phyloP scores from a whole-genome alignment of 2,113 vertebrate genomes.

The Elachura formosa region DNA sequence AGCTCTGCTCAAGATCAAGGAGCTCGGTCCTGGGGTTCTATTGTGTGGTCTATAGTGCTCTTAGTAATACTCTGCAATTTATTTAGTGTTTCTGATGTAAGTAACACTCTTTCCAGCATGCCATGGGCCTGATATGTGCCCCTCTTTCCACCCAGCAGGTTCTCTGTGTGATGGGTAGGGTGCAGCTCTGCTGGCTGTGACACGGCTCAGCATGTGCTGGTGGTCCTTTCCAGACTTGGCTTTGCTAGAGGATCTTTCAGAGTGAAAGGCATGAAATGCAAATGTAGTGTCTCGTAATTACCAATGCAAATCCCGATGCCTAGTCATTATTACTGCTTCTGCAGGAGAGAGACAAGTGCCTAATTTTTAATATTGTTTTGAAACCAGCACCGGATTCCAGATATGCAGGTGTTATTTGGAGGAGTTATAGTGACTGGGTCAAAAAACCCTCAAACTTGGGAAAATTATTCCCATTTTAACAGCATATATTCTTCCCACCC shows the following conservation, averaged over 20 bases:
- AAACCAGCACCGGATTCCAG: neutral
- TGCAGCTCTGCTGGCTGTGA: neutral
- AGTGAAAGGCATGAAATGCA: neutral
- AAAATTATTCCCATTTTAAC: neutral
- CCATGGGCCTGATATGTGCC: accelerated
- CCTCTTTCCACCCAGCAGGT: neutral
- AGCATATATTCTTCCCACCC: neutral
- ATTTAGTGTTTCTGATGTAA: neutral
- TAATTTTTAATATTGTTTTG: neutral
- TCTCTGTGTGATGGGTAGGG: neutral
- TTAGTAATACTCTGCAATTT: neutral
- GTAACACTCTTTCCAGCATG: accelerated
- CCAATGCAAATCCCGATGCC: neutral
- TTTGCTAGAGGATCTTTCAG: neutral
- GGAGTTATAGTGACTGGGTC: neutral
- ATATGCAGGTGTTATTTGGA: neutral
- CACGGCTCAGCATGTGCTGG: accelerated
- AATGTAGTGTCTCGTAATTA: neutral
- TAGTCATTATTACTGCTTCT: neutral
- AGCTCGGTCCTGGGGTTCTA: neutral
- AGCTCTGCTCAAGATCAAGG: neutral
- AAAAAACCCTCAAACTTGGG: neutral
- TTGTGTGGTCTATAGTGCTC: neutral
- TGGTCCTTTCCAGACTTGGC: neutral
- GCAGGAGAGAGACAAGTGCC: neutral